phyloP scores from a whole-genome alignment of 2,888 invertebrate genomes.

The Heteromurus nitidus region DNA sequence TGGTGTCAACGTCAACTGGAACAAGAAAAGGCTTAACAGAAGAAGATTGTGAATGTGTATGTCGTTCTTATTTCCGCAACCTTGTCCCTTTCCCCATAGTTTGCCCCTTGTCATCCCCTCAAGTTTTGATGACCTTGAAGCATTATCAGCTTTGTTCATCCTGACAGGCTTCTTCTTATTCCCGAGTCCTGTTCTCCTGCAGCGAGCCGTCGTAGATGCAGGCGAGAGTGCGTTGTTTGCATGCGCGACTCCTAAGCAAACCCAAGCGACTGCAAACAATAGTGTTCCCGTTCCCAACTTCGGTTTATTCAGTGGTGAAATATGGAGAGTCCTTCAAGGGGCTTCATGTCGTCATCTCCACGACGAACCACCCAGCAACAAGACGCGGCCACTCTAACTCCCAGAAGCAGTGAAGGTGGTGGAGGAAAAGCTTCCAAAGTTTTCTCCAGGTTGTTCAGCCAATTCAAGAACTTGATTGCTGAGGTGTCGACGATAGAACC shows the following conservation, averaged over 20 bases:
- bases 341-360: conserved; percentile 14
- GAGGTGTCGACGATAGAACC: conserved; percentile 41
- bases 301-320: not conserved
- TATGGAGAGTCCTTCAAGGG: conserved; percentile 42
- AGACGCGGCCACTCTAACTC: too few relatives aligned
- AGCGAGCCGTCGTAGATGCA: not conserved
- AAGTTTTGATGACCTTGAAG: not conserved
- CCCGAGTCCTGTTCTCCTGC: not conserved
- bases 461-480: conserved; percentile 45
- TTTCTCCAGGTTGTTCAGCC: conserved; percentile 40
- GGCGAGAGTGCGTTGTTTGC: not conserved
- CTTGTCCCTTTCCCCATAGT: not conserved
- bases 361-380: too few relatives aligned
- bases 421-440: conserved; percentile 6
- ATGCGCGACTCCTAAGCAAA: not conserved
- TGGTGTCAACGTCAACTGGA: too few relatives aligned
- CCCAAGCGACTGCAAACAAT: not conserved
- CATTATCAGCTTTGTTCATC: not conserved
- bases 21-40: too few relatives aligned
- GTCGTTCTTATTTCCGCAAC: not conserved
- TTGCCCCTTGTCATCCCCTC: not conserved
- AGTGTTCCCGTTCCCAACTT: too few relatives aligned
- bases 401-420: too few relatives aligned
- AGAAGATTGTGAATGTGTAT: conserved; percentile 47
- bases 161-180: not conserved